Evolutionary conservation across 2,797 vertebrate species (phyloP).

Genomic region (Tolypeutes matacus): DNA sequence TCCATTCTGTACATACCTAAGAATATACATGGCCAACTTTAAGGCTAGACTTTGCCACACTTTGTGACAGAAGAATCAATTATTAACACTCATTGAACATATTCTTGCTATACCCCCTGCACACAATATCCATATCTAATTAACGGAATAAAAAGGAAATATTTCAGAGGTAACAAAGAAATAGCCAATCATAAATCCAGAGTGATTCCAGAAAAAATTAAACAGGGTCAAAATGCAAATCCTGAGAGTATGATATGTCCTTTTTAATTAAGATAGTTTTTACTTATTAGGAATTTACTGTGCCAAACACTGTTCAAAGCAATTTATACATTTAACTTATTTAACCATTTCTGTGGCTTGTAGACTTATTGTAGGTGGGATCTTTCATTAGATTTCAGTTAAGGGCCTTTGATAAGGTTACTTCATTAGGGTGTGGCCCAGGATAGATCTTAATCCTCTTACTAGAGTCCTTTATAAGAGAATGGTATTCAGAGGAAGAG

Average conservation of each 20-base stretch:
- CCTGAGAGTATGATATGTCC: not conserved
- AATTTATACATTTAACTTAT: not conserved
- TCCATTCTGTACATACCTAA: not conserved
- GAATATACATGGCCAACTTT: not conserved
- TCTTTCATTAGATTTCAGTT: too few relatives aligned
- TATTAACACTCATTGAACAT: not conserved
- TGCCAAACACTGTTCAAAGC: not conserved
- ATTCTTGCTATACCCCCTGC: accelerated
- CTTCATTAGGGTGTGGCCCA: too few relatives aligned
- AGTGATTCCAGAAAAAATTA: not conserved
- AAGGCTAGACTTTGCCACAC: not conserved
- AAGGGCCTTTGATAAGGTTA: too few relatives aligned
- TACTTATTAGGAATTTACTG: not conserved
- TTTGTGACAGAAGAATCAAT: not conserved
- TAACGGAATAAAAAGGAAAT: not conserved
- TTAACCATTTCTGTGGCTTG: not conserved
- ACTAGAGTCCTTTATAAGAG: too few relatives aligned
- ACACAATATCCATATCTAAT: not conserved
- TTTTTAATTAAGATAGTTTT: not conserved
- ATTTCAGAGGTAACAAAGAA: not conserved
- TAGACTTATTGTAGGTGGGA: too few relatives aligned
- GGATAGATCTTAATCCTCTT: too few relatives aligned
- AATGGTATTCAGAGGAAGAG: too few relatives aligned
- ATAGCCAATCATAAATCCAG: not conserved
- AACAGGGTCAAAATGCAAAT: not conserved